Evolutionary conservation across 2,888 invertebrate genomes (phyloP), one percentile per base, ranked within the genome.

Genomic region (Masnerella sp.): DNA sequence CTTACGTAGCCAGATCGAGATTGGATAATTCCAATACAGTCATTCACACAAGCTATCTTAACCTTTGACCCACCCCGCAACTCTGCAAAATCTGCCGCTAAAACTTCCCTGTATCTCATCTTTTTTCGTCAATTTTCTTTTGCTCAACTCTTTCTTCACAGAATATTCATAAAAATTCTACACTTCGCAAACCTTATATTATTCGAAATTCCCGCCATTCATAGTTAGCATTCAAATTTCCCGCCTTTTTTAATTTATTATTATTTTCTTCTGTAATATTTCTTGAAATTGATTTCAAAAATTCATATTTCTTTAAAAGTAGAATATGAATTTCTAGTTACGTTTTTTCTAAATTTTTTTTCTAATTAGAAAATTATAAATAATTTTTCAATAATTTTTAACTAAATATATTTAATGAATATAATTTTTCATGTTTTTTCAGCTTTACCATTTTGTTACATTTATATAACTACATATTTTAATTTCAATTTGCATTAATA

Each of bases 21-120:
- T 80, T 79, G 81, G 78, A 80, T 82, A 81, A 83, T 83, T 83
- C 80, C 81, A 82, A 82, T 80, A 80, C 78, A 80, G 59, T 68
- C 78, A 77, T 79, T 78, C 77, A 73, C 78, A 74, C 79, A 74
- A 64, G 59, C 64, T 75, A 71, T 69, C 71, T 74, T 78, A 78
- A 81, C 82, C 82, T 82, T 82, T 83, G 81, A 81, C 81, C 83
- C 77, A 77, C 43, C 80, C 70, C 59, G 51, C 76, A 78, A 77
- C 76, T 69, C 71, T 40, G 72, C 75, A 69, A 67, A 78, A 73
- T 77, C 77, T 68, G 49, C 47, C 45, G 49, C 49, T 58, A 49
- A 58, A 45, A 58, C 42, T 61, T 43, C 40, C 25, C 65, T 28
- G 32, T 32, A 18, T 58, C 49, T 56, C 54, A 54, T 38, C 51